Percentiles rank a stretch among this genome's conserved stretches.
Evolutionary conservation across 1,140 invertebrate species (phyloP).

Genomic region (Bombyx mori): ASM3026992v2 NC_085133.1:281501-282000

Average conservation of each 20-base stretch:
- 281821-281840: no score
- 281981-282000: background rate
- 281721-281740: constrained; percentile 18
- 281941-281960: no score
- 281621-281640: constrained; percentile 54
- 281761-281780: constrained; percentile 15
- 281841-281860: no score
- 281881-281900: no score
- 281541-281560: no score
- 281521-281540: no score
- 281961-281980: background rate
- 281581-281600: constrained; percentile 23
- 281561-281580: no score
- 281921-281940: no score
- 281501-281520: no score
- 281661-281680: constrained; percentile 49
- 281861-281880: no score
- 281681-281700: constrained; percentile 49
- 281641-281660: constrained; percentile 62
- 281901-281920: no score
- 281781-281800: constrained; percentile 58
- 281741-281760: background rate
- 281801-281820: constrained; percentile 11
- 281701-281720: constrained; percentile 52
- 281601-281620: constrained; percentile 49